Evolutionary conservation across 2,888 invertebrate species (phyloP), one percentile per base, ranked within the genome.

Genomic region (Pseudococcus viburni): DNA sequence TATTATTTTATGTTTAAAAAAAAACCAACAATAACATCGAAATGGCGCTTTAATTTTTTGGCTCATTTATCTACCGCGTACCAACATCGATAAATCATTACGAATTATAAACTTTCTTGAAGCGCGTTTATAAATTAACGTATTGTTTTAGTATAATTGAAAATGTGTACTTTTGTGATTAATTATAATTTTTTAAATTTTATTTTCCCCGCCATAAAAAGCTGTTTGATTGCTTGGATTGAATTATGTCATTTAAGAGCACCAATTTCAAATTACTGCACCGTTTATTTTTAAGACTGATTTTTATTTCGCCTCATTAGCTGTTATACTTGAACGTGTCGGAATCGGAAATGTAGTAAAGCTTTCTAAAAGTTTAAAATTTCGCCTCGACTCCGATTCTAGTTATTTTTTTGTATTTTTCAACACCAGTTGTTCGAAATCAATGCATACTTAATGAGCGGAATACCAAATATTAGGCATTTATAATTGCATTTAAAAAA

Each of bases 241-340:
- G 15, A 39, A 22, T 39, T 39, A 17, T 33, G 17, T 39, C 7
- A 39, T 33, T 77, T 77, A 77, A 77, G 77, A 77, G 77, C 77
- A 77, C 77, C 77, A 77, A 77, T 77, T 77, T 77, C 39, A 26
- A 77, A 77, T 77, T 77, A 77, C 17, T 17, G 77, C 77, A 77
- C 77, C 68, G 11, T 17, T 77, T 77, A 77, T 77, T 26, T 39
- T 77, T 77, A 77, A 77, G 77, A 77, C 39, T 77, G 33, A 77
- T 77, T 33, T 77, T 77, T 39, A 77, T 39, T 77, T 77, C 77
- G 77, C 77, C 39, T 77, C 33, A 39, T 77, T 77, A 77, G 9
- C 46, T 33, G 26, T 33, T 33, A 33, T 33, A 33, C 3, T 33
- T 33, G 1, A 33, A 1, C 3, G 26, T 33, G 7, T 46, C 46